Base-by-base conservation (phyloP, 2,797 vertebrate genomes). In the Typhlichthys subterraneus region DNA sequence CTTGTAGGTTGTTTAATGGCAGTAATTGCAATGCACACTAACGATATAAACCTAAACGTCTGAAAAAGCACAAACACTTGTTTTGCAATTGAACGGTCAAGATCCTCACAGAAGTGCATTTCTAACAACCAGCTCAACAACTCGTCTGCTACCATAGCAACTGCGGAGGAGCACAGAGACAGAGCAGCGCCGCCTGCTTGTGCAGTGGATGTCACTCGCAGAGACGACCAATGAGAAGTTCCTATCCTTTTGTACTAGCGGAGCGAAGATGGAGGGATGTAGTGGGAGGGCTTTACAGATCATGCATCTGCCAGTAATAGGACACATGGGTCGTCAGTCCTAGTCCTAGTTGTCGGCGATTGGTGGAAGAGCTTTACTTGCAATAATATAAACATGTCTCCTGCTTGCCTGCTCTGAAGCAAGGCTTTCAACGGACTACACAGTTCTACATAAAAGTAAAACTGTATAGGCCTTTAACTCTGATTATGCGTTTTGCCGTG, bases 221-320 rank as follows among this genome's bases (percentile, higher is more conserved):
- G 91, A 92, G 91, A 92, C 91, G 90, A 50, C 93, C 93, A 94
- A 94, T 94, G 90, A 91, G 81, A 93, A 94, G 93, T 94, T 92
- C 72, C 85, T 83, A 82, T 88, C 85, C 84, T 81, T 84, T 81
- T 82, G 88, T 75, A 79, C 79, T 72, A 76, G 88, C 85, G 47
- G 81, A 70, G 77, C 63, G 84, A 91, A 90, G 87, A 89, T 86
- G 83, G 88, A 87, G 85, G 77, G 86, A 88, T 80, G 76, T 59
- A 80, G 75, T 84, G 84, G 92, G 93, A 70, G 91, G 91, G 89
- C 52, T 63, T 33, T 72, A 46, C 9, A 50, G 69, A 15, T 62
- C 82, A 79, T 70, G 77, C 71, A 80, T 81, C 70, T 70, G 83
- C 87, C 80, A 48, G 69, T 58, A 58, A 92, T 93, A 88, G 92